Conservation (phyloP, 2,113 vertebrate species). For the Craseonycteris thonglongyai region DNA sequence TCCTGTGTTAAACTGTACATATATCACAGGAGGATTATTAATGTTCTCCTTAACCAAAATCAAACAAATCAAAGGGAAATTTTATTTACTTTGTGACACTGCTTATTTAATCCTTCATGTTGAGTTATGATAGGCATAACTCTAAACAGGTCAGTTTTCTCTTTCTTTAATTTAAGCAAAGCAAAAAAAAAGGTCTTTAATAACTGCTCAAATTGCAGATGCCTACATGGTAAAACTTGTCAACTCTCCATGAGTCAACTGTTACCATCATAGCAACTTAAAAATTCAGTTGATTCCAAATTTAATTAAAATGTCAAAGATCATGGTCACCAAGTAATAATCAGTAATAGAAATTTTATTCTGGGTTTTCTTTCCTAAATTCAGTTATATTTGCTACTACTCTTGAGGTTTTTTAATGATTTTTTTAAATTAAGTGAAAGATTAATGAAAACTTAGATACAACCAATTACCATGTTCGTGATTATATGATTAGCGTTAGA, state of each 20-base stretch:
- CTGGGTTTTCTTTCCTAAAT: neutral
- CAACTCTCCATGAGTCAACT: neutral
- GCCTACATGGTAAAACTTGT: neutral
- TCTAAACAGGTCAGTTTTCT: neutral
- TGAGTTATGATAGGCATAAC: neutral
- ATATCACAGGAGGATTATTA: neutral
- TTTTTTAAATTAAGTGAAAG: slow-evolving; percentile 33
- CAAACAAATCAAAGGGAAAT: neutral
- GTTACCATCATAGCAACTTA: neutral
- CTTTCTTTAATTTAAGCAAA: neutral
- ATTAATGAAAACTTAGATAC: slow-evolving; percentile 8
- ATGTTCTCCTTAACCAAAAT: neutral
- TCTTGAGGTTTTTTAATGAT: neutral
- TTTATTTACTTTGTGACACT: neutral
- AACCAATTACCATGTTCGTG: slow-evolving; percentile 11
- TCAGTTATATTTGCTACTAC: neutral
- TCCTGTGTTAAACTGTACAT: neutral
- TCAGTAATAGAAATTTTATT: neutral
- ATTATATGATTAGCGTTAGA: slow-evolving; percentile 46
- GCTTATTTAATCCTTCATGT: neutral
- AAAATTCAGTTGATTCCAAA: neutral
- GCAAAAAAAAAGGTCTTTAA: neutral
- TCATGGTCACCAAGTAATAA: neutral
- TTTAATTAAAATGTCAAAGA: neutral
- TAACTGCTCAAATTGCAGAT: neutral